phyloP scores from a whole-genome alignment of 1,140 invertebrate genomes.

The Cotesia chilonis region DNA sequence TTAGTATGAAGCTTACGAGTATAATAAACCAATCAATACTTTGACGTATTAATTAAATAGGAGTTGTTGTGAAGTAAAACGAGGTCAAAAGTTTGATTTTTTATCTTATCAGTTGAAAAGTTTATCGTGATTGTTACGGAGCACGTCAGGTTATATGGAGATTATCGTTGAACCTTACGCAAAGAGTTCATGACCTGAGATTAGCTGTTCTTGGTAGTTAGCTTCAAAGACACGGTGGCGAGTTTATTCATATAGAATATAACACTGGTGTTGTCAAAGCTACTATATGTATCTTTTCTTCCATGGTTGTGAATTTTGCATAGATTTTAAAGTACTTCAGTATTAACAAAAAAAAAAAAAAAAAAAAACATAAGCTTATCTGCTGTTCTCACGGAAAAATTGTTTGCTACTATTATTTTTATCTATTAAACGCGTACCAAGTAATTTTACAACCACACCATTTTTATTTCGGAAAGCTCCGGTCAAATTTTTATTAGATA shows the following conservation, averaged over 20 bases:
- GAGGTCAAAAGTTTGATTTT: too few species aligned
- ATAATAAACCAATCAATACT: too few species aligned
- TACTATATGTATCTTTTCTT: neutral
- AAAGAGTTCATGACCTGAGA: constrained; percentile 34
- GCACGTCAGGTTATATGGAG: too few species aligned
- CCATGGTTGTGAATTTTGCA: neutral
- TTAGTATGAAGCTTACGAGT: neutral
- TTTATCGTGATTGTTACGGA: too few species aligned
- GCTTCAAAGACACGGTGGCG: constrained; percentile 18
- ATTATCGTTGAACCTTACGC: neutral
- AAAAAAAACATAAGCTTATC: neutral
- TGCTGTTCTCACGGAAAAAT: neutral
- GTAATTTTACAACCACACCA: neutral
- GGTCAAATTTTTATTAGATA: neutral
- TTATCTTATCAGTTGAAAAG: too few species aligned
- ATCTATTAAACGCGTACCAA: neutral
- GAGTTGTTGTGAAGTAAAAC: too few species aligned
- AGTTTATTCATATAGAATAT: constrained; percentile 9
- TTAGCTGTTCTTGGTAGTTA: constrained; percentile 24
- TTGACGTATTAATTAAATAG: too few species aligned
- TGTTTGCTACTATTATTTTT: neutral
- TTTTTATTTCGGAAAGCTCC: neutral
- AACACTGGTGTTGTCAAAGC: constrained; percentile 17
- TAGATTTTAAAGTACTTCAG: constrained; percentile 29
- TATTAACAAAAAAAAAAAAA: neutral